Conservation (phyloP, 2,797 vertebrate genomes). For the Masticophis lateralis region DNA sequence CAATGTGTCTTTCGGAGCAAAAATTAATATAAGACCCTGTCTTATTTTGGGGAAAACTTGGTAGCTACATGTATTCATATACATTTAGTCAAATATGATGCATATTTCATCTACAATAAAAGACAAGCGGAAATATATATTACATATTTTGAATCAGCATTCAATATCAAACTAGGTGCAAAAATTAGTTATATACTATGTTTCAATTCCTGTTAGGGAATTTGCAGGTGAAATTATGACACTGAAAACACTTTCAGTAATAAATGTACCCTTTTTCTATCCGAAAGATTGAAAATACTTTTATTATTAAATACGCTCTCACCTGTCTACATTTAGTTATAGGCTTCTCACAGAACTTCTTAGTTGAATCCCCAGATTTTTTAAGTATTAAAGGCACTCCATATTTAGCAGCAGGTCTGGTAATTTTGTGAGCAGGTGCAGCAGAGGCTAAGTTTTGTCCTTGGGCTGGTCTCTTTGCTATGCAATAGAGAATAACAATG, state of each 20-base stretch:
- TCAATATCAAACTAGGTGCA: background rate
- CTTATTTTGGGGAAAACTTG: background rate
- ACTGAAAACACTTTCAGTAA: background rate
- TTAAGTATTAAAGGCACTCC: constrained; percentile 91
- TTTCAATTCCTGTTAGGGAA: background rate
- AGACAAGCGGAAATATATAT: background rate
- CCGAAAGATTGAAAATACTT: background rate
- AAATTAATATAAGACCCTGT: background rate
- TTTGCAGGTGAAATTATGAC: background rate
- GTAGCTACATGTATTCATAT: background rate
- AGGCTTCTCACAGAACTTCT: constrained; percentile 80
- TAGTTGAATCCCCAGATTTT: constrained; percentile 77
- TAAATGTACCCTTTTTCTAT: background rate
- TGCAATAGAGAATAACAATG: constrained; percentile 16
- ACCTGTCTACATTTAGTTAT: constrained; percentile 83
- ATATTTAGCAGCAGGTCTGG: constrained; percentile 95
- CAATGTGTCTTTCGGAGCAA: background rate
- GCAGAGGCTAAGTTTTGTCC: constrained; percentile 70
- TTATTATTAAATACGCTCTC: background rate
- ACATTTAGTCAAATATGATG: background rate
- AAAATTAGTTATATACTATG: background rate
- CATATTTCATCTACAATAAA: background rate
- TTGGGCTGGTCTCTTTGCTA: constrained; percentile 84
- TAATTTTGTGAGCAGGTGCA: constrained; percentile 87
- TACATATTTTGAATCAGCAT: background rate